phyloP scores from a whole-genome alignment of 2,113 vertebrate genomes.

The Gavia stellata region DNA sequence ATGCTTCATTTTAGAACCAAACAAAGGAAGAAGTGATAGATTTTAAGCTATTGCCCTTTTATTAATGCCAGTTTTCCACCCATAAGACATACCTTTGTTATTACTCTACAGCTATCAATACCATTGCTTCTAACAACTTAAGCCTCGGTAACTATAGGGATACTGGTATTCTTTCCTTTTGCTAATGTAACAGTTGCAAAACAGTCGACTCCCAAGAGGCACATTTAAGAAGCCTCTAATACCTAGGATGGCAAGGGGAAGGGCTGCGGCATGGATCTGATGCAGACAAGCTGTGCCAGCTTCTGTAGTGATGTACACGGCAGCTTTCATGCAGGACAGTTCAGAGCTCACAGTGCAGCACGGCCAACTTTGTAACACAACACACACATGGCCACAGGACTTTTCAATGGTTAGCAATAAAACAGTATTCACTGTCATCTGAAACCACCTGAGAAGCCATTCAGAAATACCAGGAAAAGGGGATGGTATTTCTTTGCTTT shows the following conservation, averaged over 20 bases:
- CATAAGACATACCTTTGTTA: not conserved
- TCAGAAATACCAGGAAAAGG: not conserved
- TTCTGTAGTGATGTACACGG: not conserved
- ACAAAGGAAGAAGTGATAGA: not conserved
- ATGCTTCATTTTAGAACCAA: not conserved
- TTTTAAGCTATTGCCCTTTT: not conserved
- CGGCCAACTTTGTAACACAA: not conserved
- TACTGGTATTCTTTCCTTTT: not conserved
- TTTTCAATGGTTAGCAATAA: too few relatives aligned
- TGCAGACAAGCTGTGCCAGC: not conserved
- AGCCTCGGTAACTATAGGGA: not conserved
- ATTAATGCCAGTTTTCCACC: not conserved
- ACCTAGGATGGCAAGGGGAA: not conserved
- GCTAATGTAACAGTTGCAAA: not conserved
- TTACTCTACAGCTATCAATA: not conserved
- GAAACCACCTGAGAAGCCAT: not conserved
- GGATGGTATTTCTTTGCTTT: not conserved
- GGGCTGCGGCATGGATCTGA: not conserved
- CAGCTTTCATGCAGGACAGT: not conserved
- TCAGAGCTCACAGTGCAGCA: not conserved
- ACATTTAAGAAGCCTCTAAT: not conserved
- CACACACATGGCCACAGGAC: too few relatives aligned
- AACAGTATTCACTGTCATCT: not conserved
- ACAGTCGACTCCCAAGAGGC: not conserved
- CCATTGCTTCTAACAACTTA: not conserved